Conservation (phyloP, 2,797 vertebrate genomes). For the Pipistrellus pipistrellus region DNA sequence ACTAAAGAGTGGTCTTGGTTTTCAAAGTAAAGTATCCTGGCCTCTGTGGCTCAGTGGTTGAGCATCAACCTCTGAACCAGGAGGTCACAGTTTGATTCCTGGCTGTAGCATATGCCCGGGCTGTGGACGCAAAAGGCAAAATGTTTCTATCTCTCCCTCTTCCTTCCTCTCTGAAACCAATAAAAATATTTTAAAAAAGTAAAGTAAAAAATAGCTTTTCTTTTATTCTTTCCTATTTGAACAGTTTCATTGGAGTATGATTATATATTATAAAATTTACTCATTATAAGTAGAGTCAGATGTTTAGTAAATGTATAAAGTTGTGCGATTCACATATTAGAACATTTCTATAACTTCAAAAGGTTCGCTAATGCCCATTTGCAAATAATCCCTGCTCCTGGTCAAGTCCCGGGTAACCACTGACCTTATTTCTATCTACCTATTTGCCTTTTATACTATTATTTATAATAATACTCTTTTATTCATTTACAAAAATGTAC, state of each 20-base stretch:
- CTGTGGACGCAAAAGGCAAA: too few relatives aligned
- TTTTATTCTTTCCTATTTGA: neutral
- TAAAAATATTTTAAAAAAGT: too few relatives aligned
- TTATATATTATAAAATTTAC: neutral
- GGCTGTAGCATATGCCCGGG: too few relatives aligned
- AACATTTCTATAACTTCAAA: neutral
- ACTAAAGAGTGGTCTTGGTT: neutral
- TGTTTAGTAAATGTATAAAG: slow-evolving; percentile 38
- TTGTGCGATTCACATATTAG: neutral
- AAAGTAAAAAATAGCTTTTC: neutral
- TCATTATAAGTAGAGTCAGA: neutral
- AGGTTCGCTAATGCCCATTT: neutral
- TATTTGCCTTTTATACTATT: neutral
- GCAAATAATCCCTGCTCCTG: neutral
- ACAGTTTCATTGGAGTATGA: neutral
- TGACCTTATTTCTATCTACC: neutral
- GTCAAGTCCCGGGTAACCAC: neutral
- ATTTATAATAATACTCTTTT: slow-evolving; percentile 1
- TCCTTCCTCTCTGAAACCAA: too few relatives aligned
- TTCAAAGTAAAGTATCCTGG: neutral
- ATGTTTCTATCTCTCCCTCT: too few relatives aligned
- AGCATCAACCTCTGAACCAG: too few relatives aligned
- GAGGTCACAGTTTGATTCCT: too few relatives aligned
- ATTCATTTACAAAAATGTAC: neutral
- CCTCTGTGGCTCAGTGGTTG: too few relatives aligned